Percentiles rank a stretch among this genome's conserved stretches.
phyloP scores from a whole-genome alignment of 1,140 invertebrate species.

The Dryas iulia region DNA sequence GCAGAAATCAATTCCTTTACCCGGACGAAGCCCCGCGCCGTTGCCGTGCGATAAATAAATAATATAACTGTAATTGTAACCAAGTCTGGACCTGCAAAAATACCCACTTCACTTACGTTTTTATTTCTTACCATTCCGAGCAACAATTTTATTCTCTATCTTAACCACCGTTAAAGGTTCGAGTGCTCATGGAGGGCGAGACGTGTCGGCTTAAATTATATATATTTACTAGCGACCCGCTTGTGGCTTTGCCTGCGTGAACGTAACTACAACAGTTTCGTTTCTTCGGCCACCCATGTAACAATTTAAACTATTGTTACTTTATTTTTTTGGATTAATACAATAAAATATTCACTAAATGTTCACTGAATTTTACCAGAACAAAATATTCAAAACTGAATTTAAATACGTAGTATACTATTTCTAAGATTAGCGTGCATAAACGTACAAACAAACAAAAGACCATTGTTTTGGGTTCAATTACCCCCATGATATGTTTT shows the following conservation, averaged over 20 bases:
- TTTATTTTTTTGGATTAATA: no score
- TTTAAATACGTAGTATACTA: no score
- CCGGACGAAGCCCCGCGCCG: constrained; percentile 47
- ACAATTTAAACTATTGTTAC: no score
- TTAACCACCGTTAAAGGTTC: background rate
- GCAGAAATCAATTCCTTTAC: constrained; percentile 77
- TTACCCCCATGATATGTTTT: no score
- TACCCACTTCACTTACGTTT: constrained; percentile 29
- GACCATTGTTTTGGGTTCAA: no score
- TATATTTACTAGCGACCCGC: background rate
- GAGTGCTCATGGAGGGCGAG: background rate
- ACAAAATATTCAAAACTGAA: no score
- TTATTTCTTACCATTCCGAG: constrained; percentile 19
- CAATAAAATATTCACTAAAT: no score
- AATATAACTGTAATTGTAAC: constrained; percentile 76
- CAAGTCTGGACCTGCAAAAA: constrained; percentile 43
- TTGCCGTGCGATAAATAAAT: constrained; percentile 73
- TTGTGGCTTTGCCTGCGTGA: no score
- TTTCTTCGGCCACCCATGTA: background rate
- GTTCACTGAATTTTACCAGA: no score
- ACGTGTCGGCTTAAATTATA: background rate
- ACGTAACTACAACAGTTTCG: no score
- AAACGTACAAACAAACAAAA: no score
- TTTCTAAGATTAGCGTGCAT: no score
- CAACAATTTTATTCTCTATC: constrained; percentile 6